These are phyloP conservation scores for Urocynchramus pylzowi DNA, from an alignment of 2,113 vertebrate species.

Conservation along the genomic window DNA sequence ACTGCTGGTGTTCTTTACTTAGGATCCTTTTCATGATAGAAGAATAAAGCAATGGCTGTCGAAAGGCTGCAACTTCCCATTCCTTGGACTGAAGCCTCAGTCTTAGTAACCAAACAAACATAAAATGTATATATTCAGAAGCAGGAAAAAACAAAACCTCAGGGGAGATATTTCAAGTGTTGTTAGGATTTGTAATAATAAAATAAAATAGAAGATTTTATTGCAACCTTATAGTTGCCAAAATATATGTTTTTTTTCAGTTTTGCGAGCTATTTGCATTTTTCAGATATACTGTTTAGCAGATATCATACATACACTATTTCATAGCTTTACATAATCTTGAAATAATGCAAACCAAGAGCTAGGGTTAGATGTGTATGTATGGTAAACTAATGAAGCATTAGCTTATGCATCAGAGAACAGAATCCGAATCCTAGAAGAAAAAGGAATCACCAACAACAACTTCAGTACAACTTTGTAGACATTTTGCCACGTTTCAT, in stretches of 20 bases:
- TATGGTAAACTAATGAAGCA: neutral
- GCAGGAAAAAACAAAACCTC: conserved; percentile 45
- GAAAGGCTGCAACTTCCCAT: conserved; percentile 73
- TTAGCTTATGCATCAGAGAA: neutral
- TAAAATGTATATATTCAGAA: conserved; percentile 67
- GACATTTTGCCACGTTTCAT: neutral
- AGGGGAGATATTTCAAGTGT: conserved; percentile 49
- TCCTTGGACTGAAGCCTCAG: conserved; percentile 73
- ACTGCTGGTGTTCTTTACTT: conserved; percentile 81
- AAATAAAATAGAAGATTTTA: conserved; percentile 45
- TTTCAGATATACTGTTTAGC: neutral
- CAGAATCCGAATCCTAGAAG: neutral
- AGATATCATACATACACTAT: neutral
- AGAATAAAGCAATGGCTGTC: conserved; percentile 75
- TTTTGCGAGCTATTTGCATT: neutral
- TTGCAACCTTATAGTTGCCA: neutral
- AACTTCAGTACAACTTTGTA: neutral
- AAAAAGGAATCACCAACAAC: neutral
- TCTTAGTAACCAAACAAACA: conserved; percentile 74
- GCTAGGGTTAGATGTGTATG: neutral
- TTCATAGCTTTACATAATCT: neutral
- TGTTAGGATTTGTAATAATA: conserved; percentile 59
- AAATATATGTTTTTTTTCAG: neutral
- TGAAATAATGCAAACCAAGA: neutral
- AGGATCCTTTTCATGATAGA: conserved; percentile 78